phyloP scores from a whole-genome alignment of 2,888 invertebrate genomes.

The Diarsia dahlii region DNA sequence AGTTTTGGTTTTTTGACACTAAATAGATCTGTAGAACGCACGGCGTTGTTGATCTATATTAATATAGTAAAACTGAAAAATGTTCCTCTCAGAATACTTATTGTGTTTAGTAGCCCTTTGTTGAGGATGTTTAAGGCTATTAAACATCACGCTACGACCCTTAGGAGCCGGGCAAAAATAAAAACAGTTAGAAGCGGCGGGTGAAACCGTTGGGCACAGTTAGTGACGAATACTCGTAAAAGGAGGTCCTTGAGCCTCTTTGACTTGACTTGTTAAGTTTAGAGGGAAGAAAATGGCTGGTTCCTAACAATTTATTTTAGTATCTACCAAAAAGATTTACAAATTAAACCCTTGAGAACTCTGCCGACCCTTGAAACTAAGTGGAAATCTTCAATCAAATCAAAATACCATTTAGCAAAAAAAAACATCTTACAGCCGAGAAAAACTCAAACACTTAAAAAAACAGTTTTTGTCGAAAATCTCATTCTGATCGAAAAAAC shows the following conservation, averaged over 20 bases:
- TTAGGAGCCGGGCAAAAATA: not conserved
- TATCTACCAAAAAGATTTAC: not conserved
- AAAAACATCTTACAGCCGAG: slow-evolving; percentile 6
- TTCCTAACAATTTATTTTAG: not conserved
- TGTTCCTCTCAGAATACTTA: no score
- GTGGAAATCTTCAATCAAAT: slow-evolving; percentile 14
- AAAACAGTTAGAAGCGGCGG: not conserved
- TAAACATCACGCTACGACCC: not conserved
- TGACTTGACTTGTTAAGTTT: not conserved
- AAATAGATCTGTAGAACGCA: no score
- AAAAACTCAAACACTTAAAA: slow-evolving; percentile 19
- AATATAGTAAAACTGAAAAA: no score
- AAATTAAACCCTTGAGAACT: slow-evolving; percentile 6
- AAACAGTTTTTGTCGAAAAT: slow-evolving; percentile 24
- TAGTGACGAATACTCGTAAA: not conserved
- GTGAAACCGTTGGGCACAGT: not conserved
- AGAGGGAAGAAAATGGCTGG: not conserved
- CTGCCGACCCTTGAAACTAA: slow-evolving; percentile 13
- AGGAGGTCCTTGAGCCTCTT: not conserved
- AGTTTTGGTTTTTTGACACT: no score
- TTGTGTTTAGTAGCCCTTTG: not conserved
- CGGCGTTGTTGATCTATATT: no score
- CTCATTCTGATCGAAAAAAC: slow-evolving; percentile 48
- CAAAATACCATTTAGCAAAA: slow-evolving; percentile 21
- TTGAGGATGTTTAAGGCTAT: not conserved